Conservation (phyloP, 2,888 invertebrate species). For the Lithophane ornitopus region DNA sequence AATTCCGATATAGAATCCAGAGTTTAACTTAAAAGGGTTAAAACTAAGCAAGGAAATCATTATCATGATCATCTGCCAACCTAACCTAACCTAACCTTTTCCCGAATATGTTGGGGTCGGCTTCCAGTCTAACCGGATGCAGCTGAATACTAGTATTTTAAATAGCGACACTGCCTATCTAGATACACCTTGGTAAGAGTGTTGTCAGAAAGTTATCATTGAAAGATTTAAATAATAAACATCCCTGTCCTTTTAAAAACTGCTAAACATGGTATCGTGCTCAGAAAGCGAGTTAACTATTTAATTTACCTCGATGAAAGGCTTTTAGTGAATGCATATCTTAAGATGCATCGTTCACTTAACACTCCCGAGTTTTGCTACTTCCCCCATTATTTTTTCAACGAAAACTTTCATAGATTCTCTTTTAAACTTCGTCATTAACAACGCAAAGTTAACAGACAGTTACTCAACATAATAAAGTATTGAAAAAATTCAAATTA, state of each 20-base stretch:
- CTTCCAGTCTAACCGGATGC: not conserved
- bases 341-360: conserved; percentile 17
- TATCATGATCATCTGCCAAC: no score
- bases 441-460: conserved; percentile 51
- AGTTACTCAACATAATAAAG: conserved; percentile 60
- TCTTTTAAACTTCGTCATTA: conserved; percentile 46
- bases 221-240: not conserved
- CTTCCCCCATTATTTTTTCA: conserved; percentile 31
- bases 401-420: conserved; percentile 21
- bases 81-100: not conserved
- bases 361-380: not conserved
- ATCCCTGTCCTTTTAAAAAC: not conserved
- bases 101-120: not conserved
- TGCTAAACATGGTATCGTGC: not conserved
- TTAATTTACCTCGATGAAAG: not conserved
- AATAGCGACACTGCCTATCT: not conserved
- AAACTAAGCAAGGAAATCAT: no score
- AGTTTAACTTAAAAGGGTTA: not conserved
- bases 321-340: conserved; percentile 21
- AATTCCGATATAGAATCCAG: not conserved
- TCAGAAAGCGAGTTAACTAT: conserved; percentile 5
- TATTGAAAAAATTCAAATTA: conserved; percentile 71
- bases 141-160: not conserved
- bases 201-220: no score
- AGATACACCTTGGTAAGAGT: not conserved